A percentile compares a stretch with the other conserved stretches of the same genome.
phyloP scores from a whole-genome alignment of 2,888 invertebrate species.

The Leucozona laternaria region DNA sequence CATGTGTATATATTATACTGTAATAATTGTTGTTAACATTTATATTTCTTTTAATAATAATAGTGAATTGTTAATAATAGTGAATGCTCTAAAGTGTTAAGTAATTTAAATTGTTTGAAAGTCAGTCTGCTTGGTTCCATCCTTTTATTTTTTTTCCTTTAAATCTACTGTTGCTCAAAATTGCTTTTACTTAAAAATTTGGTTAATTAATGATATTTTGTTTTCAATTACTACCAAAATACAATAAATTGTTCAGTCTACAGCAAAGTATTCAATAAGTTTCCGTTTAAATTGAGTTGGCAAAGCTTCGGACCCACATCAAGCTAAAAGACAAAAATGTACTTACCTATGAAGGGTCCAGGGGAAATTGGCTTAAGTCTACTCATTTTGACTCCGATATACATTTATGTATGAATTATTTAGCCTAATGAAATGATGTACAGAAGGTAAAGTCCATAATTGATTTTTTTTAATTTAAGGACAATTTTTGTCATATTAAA shows the following conservation, averaged over 20 bases:
- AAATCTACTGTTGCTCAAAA: slow-evolving; percentile 19
- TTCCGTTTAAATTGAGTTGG: slow-evolving; percentile 4
- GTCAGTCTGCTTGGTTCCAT: slow-evolving; percentile 72
- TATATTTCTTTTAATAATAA: not conserved
- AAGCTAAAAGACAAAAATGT: not conserved
- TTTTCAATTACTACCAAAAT: slow-evolving; percentile 40
- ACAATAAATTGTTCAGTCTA: slow-evolving; percentile 60
- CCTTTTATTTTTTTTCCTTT: slow-evolving; percentile 35
- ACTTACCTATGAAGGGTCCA: not conserved
- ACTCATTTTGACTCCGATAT: no score
- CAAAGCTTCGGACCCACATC: slow-evolving; percentile 14
- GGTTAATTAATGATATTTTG: slow-evolving; percentile 47
- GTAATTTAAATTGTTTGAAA: slow-evolving; percentile 42
- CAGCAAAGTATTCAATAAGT: slow-evolving; percentile 18
- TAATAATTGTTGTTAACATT: slow-evolving; percentile 10
- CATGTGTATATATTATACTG: no score
- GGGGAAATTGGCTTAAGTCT: no score
- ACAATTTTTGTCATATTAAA: no score
- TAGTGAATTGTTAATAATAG: no score
- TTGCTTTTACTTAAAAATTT: slow-evolving; percentile 27
- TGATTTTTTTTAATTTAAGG: no score
- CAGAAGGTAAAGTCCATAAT: no score
- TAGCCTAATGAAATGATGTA: no score
- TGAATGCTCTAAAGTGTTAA: slow-evolving; percentile 47
- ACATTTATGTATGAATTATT: no score